These are phyloP conservation scores for Ceratina calcarata DNA, from an alignment of 1,140 invertebrate species.

Conservation along the genomic window DNA sequence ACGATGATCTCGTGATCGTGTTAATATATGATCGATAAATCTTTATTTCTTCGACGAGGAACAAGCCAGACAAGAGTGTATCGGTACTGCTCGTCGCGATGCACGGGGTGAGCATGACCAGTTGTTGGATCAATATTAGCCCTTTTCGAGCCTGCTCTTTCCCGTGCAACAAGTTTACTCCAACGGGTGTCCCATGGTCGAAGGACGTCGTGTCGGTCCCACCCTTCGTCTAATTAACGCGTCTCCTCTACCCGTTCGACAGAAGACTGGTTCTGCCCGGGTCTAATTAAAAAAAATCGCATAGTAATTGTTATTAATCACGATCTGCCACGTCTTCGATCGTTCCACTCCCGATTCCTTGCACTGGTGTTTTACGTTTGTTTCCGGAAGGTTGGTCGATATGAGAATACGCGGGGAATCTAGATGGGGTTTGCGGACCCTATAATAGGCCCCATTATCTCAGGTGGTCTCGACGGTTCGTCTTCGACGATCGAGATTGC, in stretches of 20 bases:
- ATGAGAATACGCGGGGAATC: background rate
- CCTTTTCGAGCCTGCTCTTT: conserved; percentile 53
- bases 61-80: too few species aligned
- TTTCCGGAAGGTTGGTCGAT: background rate
- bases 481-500: conserved; percentile 26
- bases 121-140: conserved; percentile 65
- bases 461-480: background rate
- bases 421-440: background rate
- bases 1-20: background rate
- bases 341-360: background rate
- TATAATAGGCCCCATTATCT: conserved; percentile 16
- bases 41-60: background rate
- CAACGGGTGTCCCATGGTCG: conserved; percentile 53
- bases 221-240: background rate
- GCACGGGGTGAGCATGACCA: conserved; percentile 42
- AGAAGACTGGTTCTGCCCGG: conserved; percentile 23
- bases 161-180: conserved; percentile 60
- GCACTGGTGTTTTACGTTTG: background rate
- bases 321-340: conserved; percentile 29
- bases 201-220: conserved; percentile 7
- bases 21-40: background rate
- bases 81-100: conserved; percentile 1
- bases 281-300: conserved; percentile 51
- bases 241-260: conserved; percentile 46
- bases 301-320: conserved; percentile 57